Evolutionary conservation across 2,888 invertebrate genomes (phyloP).

Genomic region (Oegoconia quadripuncta): DNA sequence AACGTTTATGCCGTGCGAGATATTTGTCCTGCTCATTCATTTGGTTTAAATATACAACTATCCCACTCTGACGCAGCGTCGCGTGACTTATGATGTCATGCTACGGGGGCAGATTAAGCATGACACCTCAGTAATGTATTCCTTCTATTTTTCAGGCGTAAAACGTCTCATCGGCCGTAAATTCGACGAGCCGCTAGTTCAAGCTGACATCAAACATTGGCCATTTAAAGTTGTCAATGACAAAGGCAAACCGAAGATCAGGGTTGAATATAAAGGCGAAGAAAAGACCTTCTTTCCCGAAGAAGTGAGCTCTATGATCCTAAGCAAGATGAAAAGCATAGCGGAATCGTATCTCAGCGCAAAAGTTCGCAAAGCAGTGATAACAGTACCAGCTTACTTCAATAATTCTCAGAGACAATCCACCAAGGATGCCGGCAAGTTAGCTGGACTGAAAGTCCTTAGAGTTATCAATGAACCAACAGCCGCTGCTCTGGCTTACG

Average conservation of each 20-base stretch:
- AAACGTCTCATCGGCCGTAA: slow-evolving; percentile 90
- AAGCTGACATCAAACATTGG: slow-evolving; percentile 90
- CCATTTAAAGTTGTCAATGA: slow-evolving; percentile 87
- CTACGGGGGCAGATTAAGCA: too few relatives aligned
- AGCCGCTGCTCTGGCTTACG: slow-evolving; percentile 91
- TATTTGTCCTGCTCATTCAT: too few relatives aligned
- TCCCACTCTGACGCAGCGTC: too few relatives aligned
- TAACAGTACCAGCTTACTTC: slow-evolving; percentile 90
- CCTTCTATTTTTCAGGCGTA: slow-evolving; percentile 85
- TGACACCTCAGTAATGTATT: too few relatives aligned
- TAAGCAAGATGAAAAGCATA: slow-evolving; percentile 90
- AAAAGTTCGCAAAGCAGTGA: slow-evolving; percentile 83
- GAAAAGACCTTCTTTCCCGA: slow-evolving; percentile 82
- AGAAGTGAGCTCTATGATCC: slow-evolving; percentile 87
- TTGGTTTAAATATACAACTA: too few relatives aligned
- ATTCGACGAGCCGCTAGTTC: slow-evolving; percentile 85
- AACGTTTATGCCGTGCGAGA: too few relatives aligned
- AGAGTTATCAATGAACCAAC: slow-evolving; percentile 95
- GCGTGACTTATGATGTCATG: too few relatives aligned
- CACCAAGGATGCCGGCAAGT: slow-evolving; percentile 93
- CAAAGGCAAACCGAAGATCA: slow-evolving; percentile 82
- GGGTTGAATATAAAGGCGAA: slow-evolving; percentile 83
- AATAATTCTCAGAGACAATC: slow-evolving; percentile 87
- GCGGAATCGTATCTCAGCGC: slow-evolving; percentile 86
- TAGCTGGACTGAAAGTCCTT: slow-evolving; percentile 91